Conservation (phyloP, 2,888 invertebrate genomes). For the Drosophila histrio region DNA sequence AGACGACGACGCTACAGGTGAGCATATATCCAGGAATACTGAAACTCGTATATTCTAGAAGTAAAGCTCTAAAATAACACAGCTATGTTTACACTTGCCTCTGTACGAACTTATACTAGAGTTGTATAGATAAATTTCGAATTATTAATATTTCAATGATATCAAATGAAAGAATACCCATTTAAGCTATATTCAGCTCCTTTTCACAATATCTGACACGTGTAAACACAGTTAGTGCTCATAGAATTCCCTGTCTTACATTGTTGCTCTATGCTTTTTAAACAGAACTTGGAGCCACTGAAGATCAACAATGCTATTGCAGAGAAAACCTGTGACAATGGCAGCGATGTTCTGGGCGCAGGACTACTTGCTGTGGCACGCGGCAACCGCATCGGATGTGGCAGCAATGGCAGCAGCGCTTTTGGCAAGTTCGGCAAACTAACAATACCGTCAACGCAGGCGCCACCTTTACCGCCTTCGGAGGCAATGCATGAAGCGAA, state of each 20-base stretch:
- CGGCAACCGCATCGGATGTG: slow-evolving; percentile 31
- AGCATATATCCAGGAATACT: slow-evolving; percentile 8
- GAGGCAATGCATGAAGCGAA: slow-evolving; percentile 55
- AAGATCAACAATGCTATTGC: slow-evolving; percentile 46
- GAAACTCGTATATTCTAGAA: neutral
- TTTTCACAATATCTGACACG: neutral
- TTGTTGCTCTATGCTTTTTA: too few relatives aligned
- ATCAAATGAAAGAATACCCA: too few relatives aligned
- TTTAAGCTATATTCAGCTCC: too few relatives aligned
- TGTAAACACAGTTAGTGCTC: neutral
- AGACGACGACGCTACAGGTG: slow-evolving; percentile 72
- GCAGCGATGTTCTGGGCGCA: slow-evolving; percentile 47
- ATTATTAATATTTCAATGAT: too few relatives aligned
- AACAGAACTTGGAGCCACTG: slow-evolving; percentile 62
- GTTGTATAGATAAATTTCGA: too few relatives aligned
- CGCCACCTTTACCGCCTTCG: slow-evolving; percentile 15
- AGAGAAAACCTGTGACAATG: slow-evolving; percentile 62
- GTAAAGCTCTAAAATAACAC: neutral
- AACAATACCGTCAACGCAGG: slow-evolving; percentile 25
- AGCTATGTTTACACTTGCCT: neutral
- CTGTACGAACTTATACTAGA: too few relatives aligned
- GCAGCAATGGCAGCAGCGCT: slow-evolving; percentile 37
- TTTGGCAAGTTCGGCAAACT: slow-evolving; percentile 67
- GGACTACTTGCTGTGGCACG: slow-evolving; percentile 55
- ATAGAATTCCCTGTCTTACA: neutral